Evolutionary conservation across 2,797 vertebrate species (phyloP).

Genomic region (Moxostoma hubbsi): DNA sequence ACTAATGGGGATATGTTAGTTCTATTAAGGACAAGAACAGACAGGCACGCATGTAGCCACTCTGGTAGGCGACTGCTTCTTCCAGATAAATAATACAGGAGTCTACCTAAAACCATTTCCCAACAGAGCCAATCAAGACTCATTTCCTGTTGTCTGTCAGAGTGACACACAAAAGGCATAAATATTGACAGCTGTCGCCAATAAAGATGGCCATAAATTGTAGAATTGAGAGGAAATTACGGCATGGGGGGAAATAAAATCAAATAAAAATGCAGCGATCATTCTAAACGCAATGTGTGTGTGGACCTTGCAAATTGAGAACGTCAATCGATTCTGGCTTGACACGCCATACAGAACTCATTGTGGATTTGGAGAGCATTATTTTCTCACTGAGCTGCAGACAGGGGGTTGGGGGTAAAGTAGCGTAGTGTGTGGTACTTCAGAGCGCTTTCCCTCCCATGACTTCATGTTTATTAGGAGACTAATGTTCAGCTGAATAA

Average conservation of each 20-base stretch:
- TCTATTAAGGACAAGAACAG: slow-evolving; percentile 1
- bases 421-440: slow-evolving; percentile 70
- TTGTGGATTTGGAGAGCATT: slow-evolving; percentile 71
- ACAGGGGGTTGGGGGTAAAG: slow-evolving; percentile 43
- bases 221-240: slow-evolving; percentile 56
- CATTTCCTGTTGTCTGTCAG: slow-evolving; percentile 60
- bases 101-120: slow-evolving; percentile 41
- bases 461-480: slow-evolving; percentile 84
- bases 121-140: slow-evolving; percentile 60
- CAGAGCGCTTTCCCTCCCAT: slow-evolving; percentile 82
- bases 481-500: slow-evolving; percentile 96
- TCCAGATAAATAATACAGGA: slow-evolving; percentile 60
- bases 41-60: slow-evolving; percentile 41
- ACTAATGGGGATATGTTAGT: neutral
- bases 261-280: slow-evolving; percentile 71
- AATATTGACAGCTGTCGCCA: slow-evolving; percentile 62
- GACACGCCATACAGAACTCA: slow-evolving; percentile 57
- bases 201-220: slow-evolving; percentile 71
- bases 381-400: slow-evolving; percentile 67
- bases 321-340: slow-evolving; percentile 67
- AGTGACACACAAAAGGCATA: slow-evolving; percentile 63
- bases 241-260: slow-evolving; percentile 63
- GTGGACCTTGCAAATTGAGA: slow-evolving; percentile 66
- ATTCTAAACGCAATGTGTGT: slow-evolving; percentile 35
- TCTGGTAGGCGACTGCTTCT: slow-evolving; percentile 28